Evolutionary conservation across 1,140 invertebrate species (phyloP).

Genomic region (Pseudomyrmex dendroicus): DNA sequence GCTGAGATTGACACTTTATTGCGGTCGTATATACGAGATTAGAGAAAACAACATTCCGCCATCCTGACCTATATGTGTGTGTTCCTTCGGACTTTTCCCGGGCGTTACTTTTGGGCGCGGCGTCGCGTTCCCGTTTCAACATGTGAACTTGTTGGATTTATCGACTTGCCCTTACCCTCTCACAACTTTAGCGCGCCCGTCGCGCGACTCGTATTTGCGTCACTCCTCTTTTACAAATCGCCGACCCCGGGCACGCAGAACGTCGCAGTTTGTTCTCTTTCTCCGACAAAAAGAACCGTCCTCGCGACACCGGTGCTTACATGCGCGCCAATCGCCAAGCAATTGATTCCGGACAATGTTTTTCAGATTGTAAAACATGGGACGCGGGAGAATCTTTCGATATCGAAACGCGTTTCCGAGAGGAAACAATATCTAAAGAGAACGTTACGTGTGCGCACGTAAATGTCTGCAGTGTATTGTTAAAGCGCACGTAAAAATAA

Average conservation of each 20-base stretch:
- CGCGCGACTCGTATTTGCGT: slow-evolving; percentile 45
- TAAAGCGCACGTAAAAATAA: not conserved
- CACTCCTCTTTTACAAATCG: slow-evolving; percentile 56
- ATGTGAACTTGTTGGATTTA: slow-evolving; percentile 62
- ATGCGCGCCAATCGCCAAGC: slow-evolving; percentile 26
- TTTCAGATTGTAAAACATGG: slow-evolving; percentile 17
- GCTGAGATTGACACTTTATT: slow-evolving; percentile 58
- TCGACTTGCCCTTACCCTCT: slow-evolving; percentile 33
- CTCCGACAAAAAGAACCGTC: not conserved
- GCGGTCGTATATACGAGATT: slow-evolving; percentile 61
- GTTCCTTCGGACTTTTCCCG: slow-evolving; percentile 3
- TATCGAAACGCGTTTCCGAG: not conserved
- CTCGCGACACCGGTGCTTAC: slow-evolving; percentile 12
- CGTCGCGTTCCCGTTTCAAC: slow-evolving; percentile 43
- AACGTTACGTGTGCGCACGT: not conserved
- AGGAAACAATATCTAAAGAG: not conserved
- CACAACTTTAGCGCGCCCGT: not conserved
- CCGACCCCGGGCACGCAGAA: slow-evolving; percentile 10
- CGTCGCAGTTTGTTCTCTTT: slow-evolving; percentile 36
- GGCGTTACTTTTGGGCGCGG: slow-evolving; percentile 25
- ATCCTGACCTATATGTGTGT: slow-evolving; percentile 5
- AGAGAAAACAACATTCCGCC: slow-evolving; percentile 46
- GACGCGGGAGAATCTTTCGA: not conserved
- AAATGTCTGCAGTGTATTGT: not conserved
- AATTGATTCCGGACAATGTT: slow-evolving; percentile 42